Evolutionary conservation across 2,797 vertebrate genomes (phyloP).

Genomic region (Hydrocynus forskahlii): DNA sequence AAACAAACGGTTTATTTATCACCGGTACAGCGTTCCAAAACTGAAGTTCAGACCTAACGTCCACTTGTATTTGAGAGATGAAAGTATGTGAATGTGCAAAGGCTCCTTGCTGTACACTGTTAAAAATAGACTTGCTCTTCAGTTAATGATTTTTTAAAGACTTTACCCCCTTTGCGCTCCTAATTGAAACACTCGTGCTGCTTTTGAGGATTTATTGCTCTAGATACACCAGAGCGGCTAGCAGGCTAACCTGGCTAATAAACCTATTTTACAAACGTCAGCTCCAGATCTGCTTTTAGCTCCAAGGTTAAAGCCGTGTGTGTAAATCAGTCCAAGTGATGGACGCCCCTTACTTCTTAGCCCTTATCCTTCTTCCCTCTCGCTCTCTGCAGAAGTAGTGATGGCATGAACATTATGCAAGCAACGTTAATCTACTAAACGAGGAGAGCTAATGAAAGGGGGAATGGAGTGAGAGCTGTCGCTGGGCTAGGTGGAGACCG

Average conservation of each 20-base stretch:
- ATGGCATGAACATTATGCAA: conserved; percentile 30
- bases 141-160: conserved; percentile 53
- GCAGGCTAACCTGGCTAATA: conserved; percentile 43
- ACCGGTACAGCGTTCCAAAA: not conserved
- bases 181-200: conserved; percentile 40
- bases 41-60: not conserved
- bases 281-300: conserved; percentile 14
- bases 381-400: not conserved
- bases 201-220: conserved; percentile 45
- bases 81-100: conserved; percentile 1
- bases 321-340: conserved; percentile 36
- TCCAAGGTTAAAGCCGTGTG: conserved; percentile 27
- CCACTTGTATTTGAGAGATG: conserved; percentile 8
- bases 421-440: conserved; percentile 44
- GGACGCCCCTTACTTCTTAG: conserved; percentile 31
- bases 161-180: conserved; percentile 39
- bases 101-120: conserved; percentile 13
- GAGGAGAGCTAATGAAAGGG: conserved; percentile 25
- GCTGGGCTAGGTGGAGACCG: conserved; percentile 22
- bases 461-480: conserved; percentile 21
- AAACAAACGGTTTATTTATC: not conserved
- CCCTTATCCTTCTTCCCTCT: not conserved
- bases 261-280: conserved; percentile 42
- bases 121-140: conserved; percentile 42
- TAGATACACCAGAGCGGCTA: conserved; percentile 13